Percentiles rank a stretch among this genome's conserved stretches.
phyloP scores from a whole-genome alignment of 2,113 vertebrate species.

The Prunella fulvescens region DNA sequence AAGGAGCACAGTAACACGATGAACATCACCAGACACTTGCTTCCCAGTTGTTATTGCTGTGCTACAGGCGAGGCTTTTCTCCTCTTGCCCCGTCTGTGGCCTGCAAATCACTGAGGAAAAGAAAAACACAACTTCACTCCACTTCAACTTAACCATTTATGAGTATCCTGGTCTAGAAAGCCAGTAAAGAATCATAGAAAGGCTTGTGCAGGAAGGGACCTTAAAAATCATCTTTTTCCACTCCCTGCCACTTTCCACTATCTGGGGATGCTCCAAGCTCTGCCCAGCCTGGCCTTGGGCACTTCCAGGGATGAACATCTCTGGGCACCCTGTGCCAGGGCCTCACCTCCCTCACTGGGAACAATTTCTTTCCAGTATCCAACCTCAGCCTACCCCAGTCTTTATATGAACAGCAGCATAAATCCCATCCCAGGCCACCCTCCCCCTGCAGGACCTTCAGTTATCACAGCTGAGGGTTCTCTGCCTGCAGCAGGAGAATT shows the following conservation, averaged over 20 bases:
- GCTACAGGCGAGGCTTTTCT: neutral
- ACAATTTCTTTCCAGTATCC: rapidly evolving
- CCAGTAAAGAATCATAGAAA: neutral
- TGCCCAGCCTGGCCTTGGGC: rapidly evolving
- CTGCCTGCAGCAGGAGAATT: neutral
- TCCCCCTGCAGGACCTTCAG: rapidly evolving
- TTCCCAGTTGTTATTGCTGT: neutral
- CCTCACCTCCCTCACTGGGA: rapidly evolving
- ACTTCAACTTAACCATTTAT: neutral
- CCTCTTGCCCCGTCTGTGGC: neutral
- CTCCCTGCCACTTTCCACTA: rapidly evolving
- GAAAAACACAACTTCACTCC: neutral
- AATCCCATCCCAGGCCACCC: neutral
- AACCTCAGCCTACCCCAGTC: neutral
- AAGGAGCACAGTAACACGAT: conserved; percentile 35
- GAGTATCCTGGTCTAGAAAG: neutral
- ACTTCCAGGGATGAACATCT: neutral
- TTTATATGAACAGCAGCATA: neutral
- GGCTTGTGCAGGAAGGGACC: neutral
- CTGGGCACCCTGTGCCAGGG: neutral
- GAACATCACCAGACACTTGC: conserved; percentile 19
- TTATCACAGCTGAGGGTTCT: neutral
- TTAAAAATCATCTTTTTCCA: neutral
- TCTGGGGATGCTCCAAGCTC: neutral
- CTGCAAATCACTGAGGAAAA: neutral